Evolutionary conservation across 1,140 invertebrate genomes (phyloP), one percentile per base, ranked within the genome.

Genomic region (Ips typographus): DNA sequence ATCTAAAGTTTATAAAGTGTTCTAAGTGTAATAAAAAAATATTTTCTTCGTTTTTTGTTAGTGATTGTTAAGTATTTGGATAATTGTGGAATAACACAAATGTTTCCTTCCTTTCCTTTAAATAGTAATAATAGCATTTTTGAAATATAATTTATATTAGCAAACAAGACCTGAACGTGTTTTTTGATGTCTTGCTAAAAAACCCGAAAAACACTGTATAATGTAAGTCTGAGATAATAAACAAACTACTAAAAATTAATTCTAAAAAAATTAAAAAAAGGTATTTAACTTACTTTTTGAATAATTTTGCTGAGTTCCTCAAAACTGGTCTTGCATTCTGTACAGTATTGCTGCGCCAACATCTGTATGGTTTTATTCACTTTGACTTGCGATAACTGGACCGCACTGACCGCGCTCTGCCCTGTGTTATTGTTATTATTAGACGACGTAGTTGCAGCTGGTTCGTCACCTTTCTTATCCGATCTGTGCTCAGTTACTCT

Each of bases 291-390:
- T 40, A 71, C 94, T 78, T 91, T 89, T 83, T 98, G 92, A 64
- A 98, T 96, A 59, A 97, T 94, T 82, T 98, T 96, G 78, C 94
- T 96, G 0, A 99, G 84, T 77, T 98, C 96, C 79, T 98, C 96
- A 81, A 98, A 98, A 2, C 93, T 92, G 7, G 89, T 91, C 78
- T 95, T 95, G 79, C 95, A 98, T 73, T 98, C 96, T 8, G 90
- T 91, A 78, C 95, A 96, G 81, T 98, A 98, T 77, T 94, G 94
- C 77, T 96, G 94, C 1, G 95, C 95, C 3, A 94, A 82, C 71
- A 90, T 83, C 77, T 94, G 92, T 73, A 94, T 94, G n/a, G 91
- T 90, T 78, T 90, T 86, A 78, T 93, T 94, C 2, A 93, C 91
- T 77, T 91, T 89, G 3, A 86, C 86, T 65, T 75, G 74, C 3